These are phyloP conservation scores for Eulemur mongoz DNA, from an alignment of 2,797 vertebrate genomes.

Conservation along the genomic window DNA sequence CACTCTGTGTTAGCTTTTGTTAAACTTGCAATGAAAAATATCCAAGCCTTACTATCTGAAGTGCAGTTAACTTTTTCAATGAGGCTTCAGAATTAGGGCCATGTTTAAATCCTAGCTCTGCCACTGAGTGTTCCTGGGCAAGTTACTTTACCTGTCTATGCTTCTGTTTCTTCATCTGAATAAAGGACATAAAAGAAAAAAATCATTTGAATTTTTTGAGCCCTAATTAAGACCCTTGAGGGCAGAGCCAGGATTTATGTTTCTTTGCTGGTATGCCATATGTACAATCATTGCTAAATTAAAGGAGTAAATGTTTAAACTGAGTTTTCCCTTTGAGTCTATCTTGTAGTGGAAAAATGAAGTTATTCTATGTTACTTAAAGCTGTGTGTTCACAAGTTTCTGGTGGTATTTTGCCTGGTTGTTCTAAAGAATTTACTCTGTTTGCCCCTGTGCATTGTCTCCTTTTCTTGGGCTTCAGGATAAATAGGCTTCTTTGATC, in stretches of 20 bases:
- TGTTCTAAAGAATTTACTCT: neutral
- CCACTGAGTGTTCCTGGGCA: neutral
- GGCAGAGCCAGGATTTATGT: neutral
- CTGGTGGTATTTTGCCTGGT: neutral
- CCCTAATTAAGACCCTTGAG: neutral
- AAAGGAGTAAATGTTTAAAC: conserved; percentile 58
- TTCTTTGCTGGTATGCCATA: neutral
- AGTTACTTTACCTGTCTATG: neutral
- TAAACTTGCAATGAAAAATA: neutral
- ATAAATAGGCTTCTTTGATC: neutral
- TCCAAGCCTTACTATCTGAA: neutral
- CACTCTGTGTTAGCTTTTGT: neutral
- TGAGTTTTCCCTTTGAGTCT: conserved; percentile 11
- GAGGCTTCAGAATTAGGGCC: neutral
- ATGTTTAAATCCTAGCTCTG: neutral
- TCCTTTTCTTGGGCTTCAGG: neutral
- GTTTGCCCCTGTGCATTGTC: neutral
- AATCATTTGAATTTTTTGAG: neutral
- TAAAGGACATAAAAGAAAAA: neutral
- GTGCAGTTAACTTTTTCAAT: neutral
- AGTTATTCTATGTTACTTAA: neutral
- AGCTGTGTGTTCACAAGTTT: neutral
- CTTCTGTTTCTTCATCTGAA: neutral
- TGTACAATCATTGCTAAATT: neutral
- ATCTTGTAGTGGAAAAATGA: neutral